These are phyloP conservation scores for Parus major DNA, from an alignment of 2,113 vertebrate genomes.

Conservation along the genomic window DNA sequence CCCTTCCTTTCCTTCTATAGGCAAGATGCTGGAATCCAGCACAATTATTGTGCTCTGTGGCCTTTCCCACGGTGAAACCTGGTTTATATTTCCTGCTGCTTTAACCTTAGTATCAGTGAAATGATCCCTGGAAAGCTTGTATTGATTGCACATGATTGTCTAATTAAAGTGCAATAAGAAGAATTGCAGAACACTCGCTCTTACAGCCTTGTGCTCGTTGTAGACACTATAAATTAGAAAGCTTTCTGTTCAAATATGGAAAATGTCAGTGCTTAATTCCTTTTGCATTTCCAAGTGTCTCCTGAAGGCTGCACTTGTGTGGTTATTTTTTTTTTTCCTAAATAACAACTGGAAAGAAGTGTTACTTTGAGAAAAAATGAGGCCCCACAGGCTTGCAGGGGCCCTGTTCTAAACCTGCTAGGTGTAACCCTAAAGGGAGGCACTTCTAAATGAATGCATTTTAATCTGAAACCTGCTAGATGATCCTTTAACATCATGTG, in stretches of 20 bases:
- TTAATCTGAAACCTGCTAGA: not conserved
- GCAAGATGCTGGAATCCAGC: not conserved
- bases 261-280: slow-evolving; percentile 30
- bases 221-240: slow-evolving; percentile 7
- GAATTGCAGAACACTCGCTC: not conserved
- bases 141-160: slow-evolving; percentile 56
- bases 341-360: not conserved
- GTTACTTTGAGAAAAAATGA: not conserved
- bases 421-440: not conserved
- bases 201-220: not conserved
- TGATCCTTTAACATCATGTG: not conserved
- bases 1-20: not conserved
- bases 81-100: slow-evolving; percentile 56
- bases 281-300: slow-evolving; percentile 9
- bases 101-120: slow-evolving; percentile 41
- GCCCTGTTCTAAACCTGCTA: not conserved
- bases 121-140: slow-evolving; percentile 37
- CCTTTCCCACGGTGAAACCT: slow-evolving; percentile 52
- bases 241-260: slow-evolving; percentile 5
- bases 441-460: not conserved
- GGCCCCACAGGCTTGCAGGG: not conserved
- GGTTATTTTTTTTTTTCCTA: not conserved
- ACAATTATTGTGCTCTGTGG: slow-evolving; percentile 22
- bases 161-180: slow-evolving; percentile 51
- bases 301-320: not conserved